A percentile compares a stretch with the other conserved stretches of the same genome.
Conservation (phyloP, 2,888 invertebrate genomes). For the Microplitis deprimator region DNA sequence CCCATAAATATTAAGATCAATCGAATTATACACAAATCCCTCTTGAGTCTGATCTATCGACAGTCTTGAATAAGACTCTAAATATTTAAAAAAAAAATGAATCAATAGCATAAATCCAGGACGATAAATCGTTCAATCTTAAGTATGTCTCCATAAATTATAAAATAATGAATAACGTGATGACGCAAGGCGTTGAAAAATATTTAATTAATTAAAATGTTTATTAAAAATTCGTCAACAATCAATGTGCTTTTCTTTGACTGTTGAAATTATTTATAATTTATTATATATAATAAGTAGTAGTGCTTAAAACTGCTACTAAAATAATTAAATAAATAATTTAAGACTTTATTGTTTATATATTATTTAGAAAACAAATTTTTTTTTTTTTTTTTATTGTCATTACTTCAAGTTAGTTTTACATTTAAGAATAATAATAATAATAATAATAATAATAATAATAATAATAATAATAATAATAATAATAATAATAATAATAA, state of each 20-base stretch:
- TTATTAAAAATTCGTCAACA: conserved; percentile 26
- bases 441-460: too few species aligned
- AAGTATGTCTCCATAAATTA: conserved; percentile 24
- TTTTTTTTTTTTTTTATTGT: too few species aligned
- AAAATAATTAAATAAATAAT: background rate
- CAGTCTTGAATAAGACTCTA: conserved; percentile 43
- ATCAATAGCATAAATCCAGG: conserved; percentile 31
- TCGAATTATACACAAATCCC: conserved; percentile 18
- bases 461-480: too few species aligned
- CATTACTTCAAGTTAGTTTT: too few species aligned
- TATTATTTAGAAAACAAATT: too few species aligned
- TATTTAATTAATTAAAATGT: conserved; percentile 43
- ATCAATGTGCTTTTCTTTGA: conserved; percentile 48
- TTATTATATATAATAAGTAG: conserved; percentile 1
- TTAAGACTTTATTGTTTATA: background rate
- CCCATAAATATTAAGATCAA: conserved; percentile 22
- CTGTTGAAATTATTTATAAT: conserved; percentile 42
- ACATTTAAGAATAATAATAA: too few species aligned
- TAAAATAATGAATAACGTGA: conserved; percentile 34
- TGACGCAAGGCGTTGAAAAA: conserved; percentile 47
- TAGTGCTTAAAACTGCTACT: background rate
- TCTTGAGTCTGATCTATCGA: conserved; percentile 36
- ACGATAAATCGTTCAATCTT: conserved; percentile 31
- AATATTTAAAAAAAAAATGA: conserved; percentile 30
- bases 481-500: too few species aligned